Conservation (phyloP, 2,888 invertebrate genomes). For the Patella depressa region DNA sequence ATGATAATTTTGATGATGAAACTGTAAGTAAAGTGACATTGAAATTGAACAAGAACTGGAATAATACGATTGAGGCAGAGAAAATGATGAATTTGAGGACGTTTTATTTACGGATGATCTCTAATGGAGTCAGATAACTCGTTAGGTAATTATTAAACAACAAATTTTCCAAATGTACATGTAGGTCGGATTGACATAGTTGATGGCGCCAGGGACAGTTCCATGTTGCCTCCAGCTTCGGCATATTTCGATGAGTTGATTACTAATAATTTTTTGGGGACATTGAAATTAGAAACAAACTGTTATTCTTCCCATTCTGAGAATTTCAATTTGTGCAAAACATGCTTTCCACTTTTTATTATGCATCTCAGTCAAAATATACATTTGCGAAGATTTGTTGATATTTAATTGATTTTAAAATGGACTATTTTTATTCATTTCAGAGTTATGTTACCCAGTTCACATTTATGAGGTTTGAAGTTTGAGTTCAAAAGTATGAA, state of each 20-base stretch:
- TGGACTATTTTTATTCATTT: no score
- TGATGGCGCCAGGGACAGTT: background rate
- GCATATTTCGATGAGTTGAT: background rate
- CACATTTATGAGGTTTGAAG: no score
- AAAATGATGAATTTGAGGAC: background rate
- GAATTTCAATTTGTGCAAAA: constrained; percentile 4
- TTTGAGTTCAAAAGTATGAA: no score
- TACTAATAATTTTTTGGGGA: background rate
- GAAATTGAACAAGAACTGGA: constrained; percentile 4
- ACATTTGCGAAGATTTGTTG: background rate
- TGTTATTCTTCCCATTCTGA: background rate
- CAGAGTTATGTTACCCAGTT: no score
- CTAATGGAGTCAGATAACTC: background rate
- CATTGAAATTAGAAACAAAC: constrained; percentile 2
- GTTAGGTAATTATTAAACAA: background rate
- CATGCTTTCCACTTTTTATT: constrained; percentile 8
- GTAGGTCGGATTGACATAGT: no score
- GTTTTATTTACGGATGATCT: background rate
- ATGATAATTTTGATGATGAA: background rate
- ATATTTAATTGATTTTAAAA: background rate
- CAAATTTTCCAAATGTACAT: background rate
- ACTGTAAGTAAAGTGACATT: background rate
- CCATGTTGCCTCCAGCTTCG: background rate
- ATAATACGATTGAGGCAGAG: background rate
- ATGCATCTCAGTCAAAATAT: background rate